These are phyloP conservation scores for Euleptes europaea DNA, from an alignment of 2,113 vertebrate species.

Conservation along the genomic window DNA sequence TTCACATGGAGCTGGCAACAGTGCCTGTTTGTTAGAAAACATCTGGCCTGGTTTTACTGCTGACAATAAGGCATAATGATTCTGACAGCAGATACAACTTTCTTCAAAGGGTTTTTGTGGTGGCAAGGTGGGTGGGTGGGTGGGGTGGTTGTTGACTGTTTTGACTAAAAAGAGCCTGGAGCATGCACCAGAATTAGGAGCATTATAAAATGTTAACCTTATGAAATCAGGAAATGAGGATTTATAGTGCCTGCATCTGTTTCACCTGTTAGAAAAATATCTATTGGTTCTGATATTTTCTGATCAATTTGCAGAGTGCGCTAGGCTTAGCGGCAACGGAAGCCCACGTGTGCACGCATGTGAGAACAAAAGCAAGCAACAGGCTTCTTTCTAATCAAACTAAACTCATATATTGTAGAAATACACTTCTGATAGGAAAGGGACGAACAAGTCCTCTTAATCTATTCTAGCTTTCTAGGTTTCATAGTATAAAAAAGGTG, in stretches of 20 bases:
- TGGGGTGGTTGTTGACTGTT: constrained; percentile 5
- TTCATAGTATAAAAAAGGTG: too few relatives aligned
- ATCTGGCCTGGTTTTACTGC: constrained; percentile 58
- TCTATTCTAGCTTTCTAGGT: too few relatives aligned
- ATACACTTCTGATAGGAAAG: too few relatives aligned
- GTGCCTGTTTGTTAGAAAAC: constrained; percentile 63
- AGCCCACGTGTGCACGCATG: too few relatives aligned
- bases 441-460: too few relatives aligned
- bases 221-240: not conserved
- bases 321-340: too few relatives aligned
- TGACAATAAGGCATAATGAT: constrained; percentile 19
- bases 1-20: constrained; percentile 32
- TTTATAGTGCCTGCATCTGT: not conserved
- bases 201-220: not conserved
- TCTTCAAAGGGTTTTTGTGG: constrained; percentile 14
- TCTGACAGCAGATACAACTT: constrained; percentile 34
- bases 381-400: too few relatives aligned
- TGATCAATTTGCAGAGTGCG: too few relatives aligned
- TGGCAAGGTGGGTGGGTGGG: not conserved
- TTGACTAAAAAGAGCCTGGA: constrained; percentile 6
- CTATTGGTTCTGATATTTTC: too few relatives aligned
- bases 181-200: not conserved
- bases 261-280: too few relatives aligned
- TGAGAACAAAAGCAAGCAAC: too few relatives aligned
- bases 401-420: too few relatives aligned